Conservation (phyloP, 2,888 invertebrate genomes). For the Eupithecia subfuscata region DNA sequence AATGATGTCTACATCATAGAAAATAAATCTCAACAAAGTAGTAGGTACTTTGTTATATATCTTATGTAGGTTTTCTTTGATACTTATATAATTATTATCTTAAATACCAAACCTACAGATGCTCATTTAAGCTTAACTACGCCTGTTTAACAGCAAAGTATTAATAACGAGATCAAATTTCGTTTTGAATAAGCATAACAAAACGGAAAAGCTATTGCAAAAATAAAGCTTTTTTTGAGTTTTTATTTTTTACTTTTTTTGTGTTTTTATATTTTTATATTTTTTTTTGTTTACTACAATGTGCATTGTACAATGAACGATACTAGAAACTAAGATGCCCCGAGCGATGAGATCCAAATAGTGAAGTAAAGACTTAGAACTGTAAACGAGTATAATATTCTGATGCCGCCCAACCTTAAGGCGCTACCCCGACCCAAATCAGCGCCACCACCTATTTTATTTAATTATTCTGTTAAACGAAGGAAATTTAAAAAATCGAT, state of each 20-base stretch:
- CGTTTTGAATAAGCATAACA: not conserved
- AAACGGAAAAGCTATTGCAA: not conserved
- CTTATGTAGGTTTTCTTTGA: not conserved
- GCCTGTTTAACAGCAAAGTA: not conserved
- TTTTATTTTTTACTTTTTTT: not conserved
- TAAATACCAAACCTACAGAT: no score
- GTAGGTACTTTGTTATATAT: no score
- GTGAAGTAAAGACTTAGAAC: not conserved
- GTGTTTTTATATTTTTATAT: not conserved
- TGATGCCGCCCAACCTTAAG: no score
- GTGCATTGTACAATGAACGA: not conserved
- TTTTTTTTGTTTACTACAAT: not conserved
- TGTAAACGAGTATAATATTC: no score
- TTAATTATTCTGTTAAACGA: no score
- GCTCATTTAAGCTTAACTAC: not conserved
- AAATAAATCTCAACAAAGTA: not conserved
- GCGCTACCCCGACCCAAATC: no score
- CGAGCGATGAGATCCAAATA: not conserved
- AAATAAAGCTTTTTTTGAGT: not conserved
- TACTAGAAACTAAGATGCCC: not conserved
- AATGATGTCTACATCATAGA: not conserved
- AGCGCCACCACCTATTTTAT: no score
- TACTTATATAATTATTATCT: no score
- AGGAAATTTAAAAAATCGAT: no score
- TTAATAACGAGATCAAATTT: not conserved